phyloP scores from a whole-genome alignment of 2,888 invertebrate species.

The Iphiclides podalirius region DNA sequence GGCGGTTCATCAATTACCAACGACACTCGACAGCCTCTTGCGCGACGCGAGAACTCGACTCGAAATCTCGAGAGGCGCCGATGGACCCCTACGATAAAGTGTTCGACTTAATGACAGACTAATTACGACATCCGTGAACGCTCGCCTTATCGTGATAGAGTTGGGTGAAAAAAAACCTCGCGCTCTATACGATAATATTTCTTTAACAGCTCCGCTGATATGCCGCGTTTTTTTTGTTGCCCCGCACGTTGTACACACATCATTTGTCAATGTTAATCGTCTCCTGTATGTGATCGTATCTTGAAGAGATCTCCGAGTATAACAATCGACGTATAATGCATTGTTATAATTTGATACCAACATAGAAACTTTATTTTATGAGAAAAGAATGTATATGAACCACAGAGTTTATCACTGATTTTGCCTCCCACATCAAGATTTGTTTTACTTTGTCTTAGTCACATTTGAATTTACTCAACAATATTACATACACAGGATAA shows the following conservation, averaged over 20 bases:
- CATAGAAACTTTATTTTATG: too few relatives aligned
- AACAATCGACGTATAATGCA: slow-evolving; percentile 8
- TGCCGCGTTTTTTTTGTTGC: slow-evolving; percentile 23
- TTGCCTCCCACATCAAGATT: too few relatives aligned
- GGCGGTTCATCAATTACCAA: slow-evolving; percentile 1
- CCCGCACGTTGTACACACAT: slow-evolving; percentile 6
- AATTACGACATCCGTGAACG: slow-evolving; percentile 42
- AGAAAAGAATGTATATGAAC: too few relatives aligned
- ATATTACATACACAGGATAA: too few relatives aligned
- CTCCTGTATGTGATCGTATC: slow-evolving; percentile 15
- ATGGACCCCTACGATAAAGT: slow-evolving; percentile 48
- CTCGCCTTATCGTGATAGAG: slow-evolving; percentile 31
- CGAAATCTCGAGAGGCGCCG: slow-evolving; percentile 33
- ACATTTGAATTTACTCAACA: too few relatives aligned
- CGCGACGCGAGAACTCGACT: slow-evolving; percentile 30
- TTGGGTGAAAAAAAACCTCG: slow-evolving; percentile 22
- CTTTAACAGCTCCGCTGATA: slow-evolving; percentile 26
- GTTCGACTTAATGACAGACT: slow-evolving; percentile 52
- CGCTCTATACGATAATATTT: slow-evolving; percentile 12
- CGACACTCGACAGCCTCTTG: slow-evolving; percentile 26
- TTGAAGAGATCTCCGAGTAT: slow-evolving; percentile 13
- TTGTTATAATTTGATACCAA: too few relatives aligned
- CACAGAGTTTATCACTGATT: too few relatives aligned
- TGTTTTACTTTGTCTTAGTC: too few relatives aligned
- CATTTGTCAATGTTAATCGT: slow-evolving; percentile 23